Conservation (phyloP, 2,888 invertebrate species). For the Brenthis daphne region DNA sequence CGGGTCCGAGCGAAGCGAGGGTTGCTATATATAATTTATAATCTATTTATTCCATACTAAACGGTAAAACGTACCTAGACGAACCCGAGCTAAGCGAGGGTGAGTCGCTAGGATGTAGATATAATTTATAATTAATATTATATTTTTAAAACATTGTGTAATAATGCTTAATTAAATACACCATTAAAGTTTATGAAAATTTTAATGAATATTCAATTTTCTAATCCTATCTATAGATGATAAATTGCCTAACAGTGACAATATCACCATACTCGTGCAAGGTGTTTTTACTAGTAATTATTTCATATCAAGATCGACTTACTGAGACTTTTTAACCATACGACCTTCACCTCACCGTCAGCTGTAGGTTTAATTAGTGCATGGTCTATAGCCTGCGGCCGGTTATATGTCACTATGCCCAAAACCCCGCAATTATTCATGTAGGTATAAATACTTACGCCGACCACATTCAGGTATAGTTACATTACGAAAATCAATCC, state of each 20-base stretch:
- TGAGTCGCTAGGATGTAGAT: too few species aligned
- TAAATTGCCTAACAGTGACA: not conserved
- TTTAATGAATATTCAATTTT: not conserved
- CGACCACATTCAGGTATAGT: constrained; percentile 55
- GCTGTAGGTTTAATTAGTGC: constrained; percentile 47
- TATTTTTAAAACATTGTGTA: too few species aligned
- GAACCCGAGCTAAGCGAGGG: too few species aligned
- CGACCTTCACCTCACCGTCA: constrained; percentile 57
- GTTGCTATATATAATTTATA: too few species aligned
- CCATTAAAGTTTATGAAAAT: too few species aligned
- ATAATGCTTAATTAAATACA: too few species aligned
- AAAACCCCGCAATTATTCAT: constrained; percentile 46
- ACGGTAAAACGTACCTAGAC: too few species aligned
- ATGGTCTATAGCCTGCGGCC: constrained; percentile 43
- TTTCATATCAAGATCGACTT: constrained; percentile 21
- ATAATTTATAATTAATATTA: too few species aligned
- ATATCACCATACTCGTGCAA: constrained; percentile 7
- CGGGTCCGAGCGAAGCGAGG: too few species aligned
- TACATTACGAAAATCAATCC: constrained; percentile 52
- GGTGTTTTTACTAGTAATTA: constrained; percentile 16
- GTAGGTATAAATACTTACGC: constrained; percentile 62
- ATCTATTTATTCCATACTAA: too few species aligned
- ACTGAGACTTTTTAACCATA: constrained; percentile 15
- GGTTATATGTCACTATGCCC: constrained; percentile 44
- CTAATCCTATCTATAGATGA: too few species aligned